A percentile compares a stretch with the other conserved stretches of the same genome.
Evolutionary conservation across 2,113 vertebrate species (phyloP).

Genomic region (Nannobrachium achirus): DNA sequence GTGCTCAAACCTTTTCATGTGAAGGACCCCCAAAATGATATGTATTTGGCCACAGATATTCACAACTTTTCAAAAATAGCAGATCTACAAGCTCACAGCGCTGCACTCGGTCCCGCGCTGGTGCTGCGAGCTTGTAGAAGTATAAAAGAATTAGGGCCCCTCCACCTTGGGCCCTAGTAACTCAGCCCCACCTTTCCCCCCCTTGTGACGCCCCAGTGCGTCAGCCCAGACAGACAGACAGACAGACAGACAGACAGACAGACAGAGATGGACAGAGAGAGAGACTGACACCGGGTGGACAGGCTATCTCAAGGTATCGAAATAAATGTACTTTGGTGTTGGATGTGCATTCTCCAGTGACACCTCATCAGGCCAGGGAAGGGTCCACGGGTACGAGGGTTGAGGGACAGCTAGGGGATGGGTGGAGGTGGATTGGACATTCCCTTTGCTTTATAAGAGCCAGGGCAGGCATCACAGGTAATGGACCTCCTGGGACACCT

Average conservation of each 20-base stretch:
- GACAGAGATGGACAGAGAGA: not conserved
- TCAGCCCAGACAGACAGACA: not conserved
- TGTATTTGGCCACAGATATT: no score
- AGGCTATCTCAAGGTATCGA: slow-evolving; percentile 27
- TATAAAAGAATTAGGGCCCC: no score
- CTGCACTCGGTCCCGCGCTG: no score
- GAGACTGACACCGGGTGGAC: slow-evolving; percentile 23
- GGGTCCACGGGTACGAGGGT: not conserved
- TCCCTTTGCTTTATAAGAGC: slow-evolving; percentile 60
- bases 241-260: slow-evolving; percentile 9
- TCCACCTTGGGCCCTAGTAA: no score
- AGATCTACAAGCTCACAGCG: no score
- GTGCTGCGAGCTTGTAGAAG: no score
- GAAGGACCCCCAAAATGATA: no score
- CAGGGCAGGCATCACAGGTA: slow-evolving; percentile 56
- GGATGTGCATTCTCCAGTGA: slow-evolving; percentile 53
- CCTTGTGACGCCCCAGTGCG: no score
- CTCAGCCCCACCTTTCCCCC: no score
- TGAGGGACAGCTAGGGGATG: slow-evolving; percentile 36
- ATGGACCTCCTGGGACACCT: slow-evolving; percentile 58
- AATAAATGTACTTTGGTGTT: slow-evolving; percentile 59
- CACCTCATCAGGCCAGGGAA: slow-evolving; percentile 56
- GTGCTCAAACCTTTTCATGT: no score
- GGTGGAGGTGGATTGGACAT: slow-evolving; percentile 21
- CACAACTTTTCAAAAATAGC: no score